A percentile compares a stretch with the other conserved stretches of the same genome.
These are phyloP conservation scores for Aquatica leii DNA, from an alignment of 2,888 invertebrate species.

Conservation along the genomic window DNA sequence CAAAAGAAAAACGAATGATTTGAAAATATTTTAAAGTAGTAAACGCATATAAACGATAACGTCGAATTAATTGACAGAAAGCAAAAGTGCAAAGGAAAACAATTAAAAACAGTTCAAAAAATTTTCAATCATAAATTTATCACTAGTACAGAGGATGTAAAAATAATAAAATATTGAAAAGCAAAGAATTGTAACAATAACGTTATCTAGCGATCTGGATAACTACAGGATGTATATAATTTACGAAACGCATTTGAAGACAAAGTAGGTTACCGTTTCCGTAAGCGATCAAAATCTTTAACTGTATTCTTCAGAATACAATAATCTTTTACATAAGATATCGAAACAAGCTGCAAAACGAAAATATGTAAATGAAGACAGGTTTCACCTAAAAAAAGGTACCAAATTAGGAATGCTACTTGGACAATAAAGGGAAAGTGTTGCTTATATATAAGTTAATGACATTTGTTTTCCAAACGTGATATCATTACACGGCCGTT, in stretches of 20 bases:
- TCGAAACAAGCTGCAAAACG: neutral
- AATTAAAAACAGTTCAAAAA: too few species aligned
- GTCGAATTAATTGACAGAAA: too few species aligned
- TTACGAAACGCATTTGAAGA: conserved; percentile 19
- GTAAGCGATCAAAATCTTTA: conserved; percentile 20
- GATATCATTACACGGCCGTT: neutral
- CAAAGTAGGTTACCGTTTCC: conserved; percentile 34
- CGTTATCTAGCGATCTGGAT: conserved; percentile 12
- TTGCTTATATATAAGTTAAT: conserved; percentile 20
- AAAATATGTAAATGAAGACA: conserved; percentile 23
- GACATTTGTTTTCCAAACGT: conserved; percentile 20
- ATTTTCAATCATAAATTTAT: too few species aligned
- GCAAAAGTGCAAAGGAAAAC: too few species aligned
- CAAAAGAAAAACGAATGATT: too few species aligned
- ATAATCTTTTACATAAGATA: too few species aligned
- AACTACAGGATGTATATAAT: conserved; percentile 18
- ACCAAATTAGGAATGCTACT: conserved; percentile 27
- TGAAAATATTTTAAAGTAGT: too few species aligned
- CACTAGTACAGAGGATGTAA: too few species aligned
- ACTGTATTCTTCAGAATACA: neutral
- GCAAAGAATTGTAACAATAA: neutral
- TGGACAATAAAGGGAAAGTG: conserved; percentile 28
- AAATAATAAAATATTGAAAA: too few species aligned
- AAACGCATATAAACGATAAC: too few species aligned
- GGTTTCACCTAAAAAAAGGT: conserved; percentile 18